phyloP scores from a whole-genome alignment of 2,113 vertebrate species.

The Nycticebus coucang region DNA sequence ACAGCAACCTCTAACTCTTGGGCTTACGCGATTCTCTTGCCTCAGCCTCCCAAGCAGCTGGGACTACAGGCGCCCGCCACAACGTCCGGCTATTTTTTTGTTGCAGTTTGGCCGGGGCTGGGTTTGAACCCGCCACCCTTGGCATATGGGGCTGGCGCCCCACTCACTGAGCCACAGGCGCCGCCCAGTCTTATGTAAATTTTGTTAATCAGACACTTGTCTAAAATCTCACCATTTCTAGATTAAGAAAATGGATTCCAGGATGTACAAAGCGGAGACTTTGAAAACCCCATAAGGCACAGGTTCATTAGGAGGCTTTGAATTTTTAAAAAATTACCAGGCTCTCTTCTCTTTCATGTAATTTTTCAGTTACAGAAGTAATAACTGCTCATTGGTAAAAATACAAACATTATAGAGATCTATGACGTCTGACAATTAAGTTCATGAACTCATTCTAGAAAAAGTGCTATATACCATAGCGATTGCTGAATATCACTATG shows the following conservation, averaged over 20 bases:
- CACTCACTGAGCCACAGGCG: too few relatives aligned
- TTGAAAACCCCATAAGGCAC: neutral
- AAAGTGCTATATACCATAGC: too few relatives aligned
- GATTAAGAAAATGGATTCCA: neutral
- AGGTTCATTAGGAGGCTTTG: neutral
- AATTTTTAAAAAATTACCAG: neutral
- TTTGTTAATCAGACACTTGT: neutral
- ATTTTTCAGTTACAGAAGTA: constrained; percentile 50
- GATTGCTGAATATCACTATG: too few relatives aligned
- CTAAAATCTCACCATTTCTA: constrained; percentile 24
- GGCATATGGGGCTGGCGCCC: too few relatives aligned
- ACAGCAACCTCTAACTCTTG: too few relatives aligned
- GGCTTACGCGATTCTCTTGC: too few relatives aligned
- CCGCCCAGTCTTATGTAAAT: constrained; percentile 8
- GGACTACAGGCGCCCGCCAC: too few relatives aligned
- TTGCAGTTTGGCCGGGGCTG: too few relatives aligned
- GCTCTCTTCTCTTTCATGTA: neutral
- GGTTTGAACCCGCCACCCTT: too few relatives aligned
- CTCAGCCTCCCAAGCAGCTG: too few relatives aligned
- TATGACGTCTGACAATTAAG: neutral
- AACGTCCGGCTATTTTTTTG: too few relatives aligned
- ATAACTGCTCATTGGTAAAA: constrained; percentile 39
- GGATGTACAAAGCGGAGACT: neutral
- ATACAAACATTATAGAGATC: constrained; percentile 33
- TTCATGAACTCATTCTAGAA: too few relatives aligned